These are phyloP conservation scores for Nymphalis polychloros DNA, from an alignment of 2,888 invertebrate genomes.

Conservation along the genomic window DNA sequence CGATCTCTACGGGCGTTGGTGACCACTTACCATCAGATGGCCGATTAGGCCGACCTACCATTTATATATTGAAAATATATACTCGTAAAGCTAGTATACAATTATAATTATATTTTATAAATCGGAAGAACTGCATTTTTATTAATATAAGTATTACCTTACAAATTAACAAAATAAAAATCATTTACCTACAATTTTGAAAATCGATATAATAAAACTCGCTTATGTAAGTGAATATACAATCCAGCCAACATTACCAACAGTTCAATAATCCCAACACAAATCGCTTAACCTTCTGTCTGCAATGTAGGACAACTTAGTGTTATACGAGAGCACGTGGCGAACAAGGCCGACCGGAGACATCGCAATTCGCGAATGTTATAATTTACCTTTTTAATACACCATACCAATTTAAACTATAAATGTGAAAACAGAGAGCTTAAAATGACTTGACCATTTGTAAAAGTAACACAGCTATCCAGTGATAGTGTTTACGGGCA, in stretches of 20 bases:
- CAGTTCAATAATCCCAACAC: slow-evolving; percentile 8
- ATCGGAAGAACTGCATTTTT: too few relatives aligned
- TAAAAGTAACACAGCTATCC: slow-evolving; percentile 7
- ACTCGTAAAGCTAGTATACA: too few relatives aligned
- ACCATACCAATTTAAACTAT: slow-evolving; percentile 19
- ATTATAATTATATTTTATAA: too few relatives aligned
- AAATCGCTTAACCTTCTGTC: slow-evolving; percentile 22
- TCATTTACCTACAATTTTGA: too few relatives aligned
- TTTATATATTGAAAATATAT: too few relatives aligned
- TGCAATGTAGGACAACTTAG: slow-evolving; percentile 29
- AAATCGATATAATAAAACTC: not conserved
- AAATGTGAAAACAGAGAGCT: not conserved
- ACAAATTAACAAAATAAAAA: too few relatives aligned
- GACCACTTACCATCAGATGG: too few relatives aligned
- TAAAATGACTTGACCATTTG: slow-evolving; percentile 2
- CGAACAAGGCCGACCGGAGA: slow-evolving; percentile 56
- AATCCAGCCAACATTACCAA: not conserved
- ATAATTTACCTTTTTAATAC: slow-evolving; percentile 11
- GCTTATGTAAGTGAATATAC: not conserved
- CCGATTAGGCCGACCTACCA: too few relatives aligned
- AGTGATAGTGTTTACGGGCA: slow-evolving; percentile 33
- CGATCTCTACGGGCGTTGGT: too few relatives aligned
- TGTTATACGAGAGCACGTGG: slow-evolving; percentile 54
- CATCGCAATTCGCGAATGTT: slow-evolving; percentile 23
- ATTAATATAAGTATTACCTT: too few relatives aligned